Percentiles rank a stretch among this genome's conserved stretches.
phyloP scores from a whole-genome alignment of 1,140 invertebrate species.

The Cydia fagiglandana region DNA sequence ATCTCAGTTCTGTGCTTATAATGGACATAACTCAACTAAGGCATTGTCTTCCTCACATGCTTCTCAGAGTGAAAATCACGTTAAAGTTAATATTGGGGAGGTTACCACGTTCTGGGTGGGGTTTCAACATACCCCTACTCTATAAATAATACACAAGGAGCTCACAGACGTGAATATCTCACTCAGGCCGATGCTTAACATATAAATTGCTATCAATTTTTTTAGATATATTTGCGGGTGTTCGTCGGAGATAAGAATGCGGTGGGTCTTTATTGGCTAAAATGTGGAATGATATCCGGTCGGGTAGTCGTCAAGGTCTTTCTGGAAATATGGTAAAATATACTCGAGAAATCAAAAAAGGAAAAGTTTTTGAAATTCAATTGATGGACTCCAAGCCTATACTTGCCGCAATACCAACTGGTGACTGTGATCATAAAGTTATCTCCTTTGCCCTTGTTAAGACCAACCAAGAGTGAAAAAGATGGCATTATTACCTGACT shows the following conservation, averaged over 20 bases:
- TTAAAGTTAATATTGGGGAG: conserved; percentile 34
- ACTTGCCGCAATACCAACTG: too few species aligned
- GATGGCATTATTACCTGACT: too few species aligned
- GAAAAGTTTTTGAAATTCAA: neutral
- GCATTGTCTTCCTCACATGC: conserved; percentile 3
- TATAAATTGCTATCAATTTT: conserved; percentile 75
- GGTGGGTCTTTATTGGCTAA: conserved; percentile 57
- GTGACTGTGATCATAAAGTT: too few species aligned
- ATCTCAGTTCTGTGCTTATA: too few species aligned
- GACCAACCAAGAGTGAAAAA: too few species aligned
- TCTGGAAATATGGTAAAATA: conserved; percentile 35
- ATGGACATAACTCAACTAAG: neutral
- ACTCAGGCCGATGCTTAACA: conserved; percentile 68
- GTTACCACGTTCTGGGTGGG: conserved; percentile 34
- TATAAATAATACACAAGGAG: conserved; percentile 39
- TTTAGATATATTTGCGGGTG: conserved; percentile 67
- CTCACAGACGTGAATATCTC: conserved; percentile 59
- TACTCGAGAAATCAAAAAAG: conserved; percentile 39
- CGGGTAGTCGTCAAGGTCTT: conserved; percentile 48
- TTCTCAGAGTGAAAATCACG: neutral
- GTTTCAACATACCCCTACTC: conserved; percentile 33
- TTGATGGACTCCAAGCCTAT: too few species aligned
- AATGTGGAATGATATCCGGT: conserved; percentile 54
- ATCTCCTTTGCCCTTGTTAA: too few species aligned
- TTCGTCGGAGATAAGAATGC: conserved; percentile 55